phyloP scores from a whole-genome alignment of 2,113 vertebrate genomes.

The Salvelinus fontinalis region DNA sequence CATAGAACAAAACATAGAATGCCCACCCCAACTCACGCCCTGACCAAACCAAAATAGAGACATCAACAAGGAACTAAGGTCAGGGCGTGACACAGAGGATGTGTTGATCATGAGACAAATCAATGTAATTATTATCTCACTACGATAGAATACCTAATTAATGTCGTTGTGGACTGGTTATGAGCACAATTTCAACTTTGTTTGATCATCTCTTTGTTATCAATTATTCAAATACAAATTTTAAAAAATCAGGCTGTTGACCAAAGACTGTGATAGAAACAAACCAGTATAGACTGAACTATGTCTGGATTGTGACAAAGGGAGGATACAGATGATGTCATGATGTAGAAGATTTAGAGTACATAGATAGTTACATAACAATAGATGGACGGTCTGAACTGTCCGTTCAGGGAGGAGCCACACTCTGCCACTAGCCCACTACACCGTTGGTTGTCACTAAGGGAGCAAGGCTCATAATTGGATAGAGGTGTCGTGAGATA shows the following conservation, averaged over 20 bases:
- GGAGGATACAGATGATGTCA: constrained; percentile 38
- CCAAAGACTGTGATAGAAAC: constrained; percentile 8
- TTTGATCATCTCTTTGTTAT: constrained; percentile 3
- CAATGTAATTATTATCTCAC: constrained; percentile 35
- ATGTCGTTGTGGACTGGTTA: constrained; percentile 9
- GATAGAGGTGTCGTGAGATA: constrained; percentile 80
- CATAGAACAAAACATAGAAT: no score
- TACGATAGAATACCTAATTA: constrained; percentile 27
- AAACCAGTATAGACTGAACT: constrained; percentile 2
- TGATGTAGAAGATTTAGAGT: constrained; percentile 32
- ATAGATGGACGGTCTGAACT: constrained; percentile 32
- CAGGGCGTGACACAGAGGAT: background rate
- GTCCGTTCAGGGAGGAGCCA: constrained; percentile 39
- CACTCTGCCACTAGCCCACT: constrained; percentile 13
- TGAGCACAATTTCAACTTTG: constrained; percentile 1
- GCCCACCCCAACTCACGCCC: no score
- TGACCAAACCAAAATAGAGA: no score
- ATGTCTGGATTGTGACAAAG: constrained; percentile 34
- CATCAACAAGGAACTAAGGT: no score
- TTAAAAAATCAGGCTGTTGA: constrained; percentile 19
- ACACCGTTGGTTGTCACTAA: constrained; percentile 56
- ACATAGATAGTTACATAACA: constrained; percentile 60
- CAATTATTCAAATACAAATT: background rate
- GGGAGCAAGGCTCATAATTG: constrained; percentile 76
- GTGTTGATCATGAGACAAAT: constrained; percentile 32